Conservation (phyloP, 2,797 vertebrate species). For the Phrynocephalus forsythii region DNA sequence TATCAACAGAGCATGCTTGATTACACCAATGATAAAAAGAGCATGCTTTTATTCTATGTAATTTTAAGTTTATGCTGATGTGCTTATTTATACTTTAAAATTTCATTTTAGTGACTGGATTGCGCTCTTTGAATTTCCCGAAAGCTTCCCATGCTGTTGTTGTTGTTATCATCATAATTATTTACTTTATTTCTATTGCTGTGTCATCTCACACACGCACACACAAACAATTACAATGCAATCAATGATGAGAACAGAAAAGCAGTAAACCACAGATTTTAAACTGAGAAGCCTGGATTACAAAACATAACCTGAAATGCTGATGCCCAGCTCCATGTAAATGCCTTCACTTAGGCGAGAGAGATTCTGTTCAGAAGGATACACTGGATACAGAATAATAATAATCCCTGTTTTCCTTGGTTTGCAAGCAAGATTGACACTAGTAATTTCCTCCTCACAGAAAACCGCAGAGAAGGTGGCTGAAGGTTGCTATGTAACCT, state of each 20-base stretch:
- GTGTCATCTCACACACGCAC: not conserved
- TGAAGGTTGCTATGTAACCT: not conserved
- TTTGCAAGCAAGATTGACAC: not conserved
- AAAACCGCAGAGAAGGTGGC: not conserved
- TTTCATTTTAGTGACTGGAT: not conserved
- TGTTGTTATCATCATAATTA: not conserved
- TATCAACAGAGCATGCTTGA: constrained; percentile 26
- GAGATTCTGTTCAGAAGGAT: not conserved
- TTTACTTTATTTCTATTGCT: not conserved
- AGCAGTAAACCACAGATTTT: not conserved
- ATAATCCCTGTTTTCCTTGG: not conserved
- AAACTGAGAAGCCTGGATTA: not conserved
- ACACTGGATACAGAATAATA: not conserved
- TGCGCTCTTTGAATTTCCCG: not conserved
- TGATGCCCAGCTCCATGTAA: no score
- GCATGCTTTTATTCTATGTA: not conserved
- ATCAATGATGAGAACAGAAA: not conserved
- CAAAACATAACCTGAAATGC: not conserved
- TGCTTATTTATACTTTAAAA: not conserved
- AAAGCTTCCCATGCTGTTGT: not conserved
- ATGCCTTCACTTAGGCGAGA: not conserved
- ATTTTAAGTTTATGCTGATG: not conserved
- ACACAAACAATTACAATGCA: not conserved
- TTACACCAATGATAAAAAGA: constrained; percentile 53
- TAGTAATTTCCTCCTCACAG: constrained; percentile 16